phyloP scores from a whole-genome alignment of 2,113 vertebrate species.

The Pogonocichla stellata region DNA sequence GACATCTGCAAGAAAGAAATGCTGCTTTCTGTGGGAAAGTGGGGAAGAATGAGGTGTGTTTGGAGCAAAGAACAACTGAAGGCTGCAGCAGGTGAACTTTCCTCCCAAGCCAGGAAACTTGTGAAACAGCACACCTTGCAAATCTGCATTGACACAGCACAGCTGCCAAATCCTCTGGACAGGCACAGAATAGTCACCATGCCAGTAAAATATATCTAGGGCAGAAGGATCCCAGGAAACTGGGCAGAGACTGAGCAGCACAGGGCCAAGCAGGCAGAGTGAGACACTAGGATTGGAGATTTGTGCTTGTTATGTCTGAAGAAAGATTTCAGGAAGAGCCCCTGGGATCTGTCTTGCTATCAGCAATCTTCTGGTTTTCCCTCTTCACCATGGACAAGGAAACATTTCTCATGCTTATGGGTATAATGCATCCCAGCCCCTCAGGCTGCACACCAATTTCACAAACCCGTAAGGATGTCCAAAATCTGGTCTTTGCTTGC shows the following conservation, averaged over 20 bases:
- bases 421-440: not conserved
- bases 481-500: not conserved
- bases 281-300: not conserved
- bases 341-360: not conserved
- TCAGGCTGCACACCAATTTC: not conserved
- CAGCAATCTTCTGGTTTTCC: not conserved
- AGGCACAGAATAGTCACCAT: not conserved
- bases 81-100: not conserved
- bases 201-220: not conserved
- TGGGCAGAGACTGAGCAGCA: not conserved
- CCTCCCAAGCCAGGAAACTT: not conserved
- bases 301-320: not conserved
- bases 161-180: not conserved
- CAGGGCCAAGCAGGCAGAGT: fast-evolving
- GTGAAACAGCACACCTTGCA: not conserved
- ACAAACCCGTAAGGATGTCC: not conserved
- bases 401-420: not conserved
- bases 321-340: not conserved
- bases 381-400: not conserved
- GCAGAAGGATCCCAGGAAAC: not conserved
- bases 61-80: not conserved
- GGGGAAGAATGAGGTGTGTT: not conserved
- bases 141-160: not conserved
- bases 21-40: not conserved
- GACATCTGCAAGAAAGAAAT: not conserved